A percentile compares a stretch with the other conserved stretches of the same genome.
phyloP scores from a whole-genome alignment of 2,888 invertebrate genomes.

The Drosophila picticornis region DNA sequence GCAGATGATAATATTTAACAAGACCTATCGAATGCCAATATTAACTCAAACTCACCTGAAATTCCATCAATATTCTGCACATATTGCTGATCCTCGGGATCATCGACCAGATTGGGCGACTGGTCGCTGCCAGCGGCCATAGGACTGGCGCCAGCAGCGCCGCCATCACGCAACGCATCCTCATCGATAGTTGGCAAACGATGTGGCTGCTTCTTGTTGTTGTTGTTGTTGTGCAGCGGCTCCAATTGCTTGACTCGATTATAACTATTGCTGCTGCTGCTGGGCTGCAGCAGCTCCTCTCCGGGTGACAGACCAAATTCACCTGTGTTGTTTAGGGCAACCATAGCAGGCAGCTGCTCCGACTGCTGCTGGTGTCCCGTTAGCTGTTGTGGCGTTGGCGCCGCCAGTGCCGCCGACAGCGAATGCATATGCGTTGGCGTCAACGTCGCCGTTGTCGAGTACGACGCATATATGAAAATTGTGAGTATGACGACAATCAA shows the following conservation, averaged over 20 bases:
- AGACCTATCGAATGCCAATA: constrained; percentile 20
- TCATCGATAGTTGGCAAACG: constrained; percentile 82
- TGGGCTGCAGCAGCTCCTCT: constrained; percentile 20
- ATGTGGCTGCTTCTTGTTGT: constrained; percentile 51
- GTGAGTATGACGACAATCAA: constrained; percentile 85
- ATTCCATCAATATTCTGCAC: constrained; percentile 74
- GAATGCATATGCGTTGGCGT: constrained; percentile 76
- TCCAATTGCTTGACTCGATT: constrained; percentile 22
- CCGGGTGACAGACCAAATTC: constrained; percentile 34
- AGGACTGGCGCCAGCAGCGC: constrained; percentile 69
- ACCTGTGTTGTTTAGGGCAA: constrained; percentile 50
- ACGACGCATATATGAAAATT: constrained; percentile 86
- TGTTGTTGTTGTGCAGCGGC: constrained; percentile 21
- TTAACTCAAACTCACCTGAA: constrained; percentile 67
- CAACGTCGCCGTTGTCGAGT: constrained; percentile 84
- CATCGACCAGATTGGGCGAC: constrained; percentile 56
- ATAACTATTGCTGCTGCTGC: constrained; percentile 1
- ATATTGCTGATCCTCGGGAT: constrained; percentile 77
- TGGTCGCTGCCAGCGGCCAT: constrained; percentile 56
- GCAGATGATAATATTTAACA: constrained; percentile 21
- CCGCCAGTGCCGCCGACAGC: constrained; percentile 27
- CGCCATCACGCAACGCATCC: constrained; percentile 77
- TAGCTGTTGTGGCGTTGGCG: constrained; percentile 52
- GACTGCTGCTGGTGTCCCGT: constrained; percentile 30
- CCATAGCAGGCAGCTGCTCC: constrained; percentile 8